These are phyloP conservation scores for Tiaroga cobitis DNA, from an alignment of 2,797 vertebrate genomes.

Conservation along the genomic window DNA sequence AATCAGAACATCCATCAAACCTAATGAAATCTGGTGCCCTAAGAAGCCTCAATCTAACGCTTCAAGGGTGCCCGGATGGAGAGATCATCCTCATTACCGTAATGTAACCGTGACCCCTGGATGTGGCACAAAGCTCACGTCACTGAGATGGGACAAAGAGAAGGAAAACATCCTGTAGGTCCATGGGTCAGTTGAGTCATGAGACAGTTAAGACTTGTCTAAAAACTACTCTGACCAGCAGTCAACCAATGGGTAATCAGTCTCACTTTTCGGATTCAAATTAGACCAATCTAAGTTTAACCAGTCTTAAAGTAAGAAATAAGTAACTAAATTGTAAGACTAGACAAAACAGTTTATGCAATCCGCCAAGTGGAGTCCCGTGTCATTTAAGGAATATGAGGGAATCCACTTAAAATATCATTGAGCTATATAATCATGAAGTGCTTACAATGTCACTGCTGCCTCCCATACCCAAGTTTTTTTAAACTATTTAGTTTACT, in stretches of 20 bases:
- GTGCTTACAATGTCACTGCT: neutral
- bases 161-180: neutral
- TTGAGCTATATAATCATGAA: neutral
- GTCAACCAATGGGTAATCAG: neutral
- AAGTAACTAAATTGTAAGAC: no score
- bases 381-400: constrained; percentile 52
- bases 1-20: constrained; percentile 11
- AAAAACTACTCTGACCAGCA: neutral
- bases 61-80: no score
- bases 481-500: no score
- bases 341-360: no score
- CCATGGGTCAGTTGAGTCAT: no score
- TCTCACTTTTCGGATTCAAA: neutral
- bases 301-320: neutral
- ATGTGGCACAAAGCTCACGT: neutral
- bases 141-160: neutral
- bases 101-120: neutral
- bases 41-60: neutral
- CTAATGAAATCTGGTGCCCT: neutral
- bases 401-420: constrained; percentile 70
- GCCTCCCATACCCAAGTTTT: no score
- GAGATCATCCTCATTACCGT: constrained; percentile 31
- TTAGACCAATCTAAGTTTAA: neutral
- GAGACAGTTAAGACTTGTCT: neutral
- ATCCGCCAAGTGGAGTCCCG: neutral